phyloP scores from a whole-genome alignment of 1,140 invertebrate species.

The Fopius arisanus region DNA sequence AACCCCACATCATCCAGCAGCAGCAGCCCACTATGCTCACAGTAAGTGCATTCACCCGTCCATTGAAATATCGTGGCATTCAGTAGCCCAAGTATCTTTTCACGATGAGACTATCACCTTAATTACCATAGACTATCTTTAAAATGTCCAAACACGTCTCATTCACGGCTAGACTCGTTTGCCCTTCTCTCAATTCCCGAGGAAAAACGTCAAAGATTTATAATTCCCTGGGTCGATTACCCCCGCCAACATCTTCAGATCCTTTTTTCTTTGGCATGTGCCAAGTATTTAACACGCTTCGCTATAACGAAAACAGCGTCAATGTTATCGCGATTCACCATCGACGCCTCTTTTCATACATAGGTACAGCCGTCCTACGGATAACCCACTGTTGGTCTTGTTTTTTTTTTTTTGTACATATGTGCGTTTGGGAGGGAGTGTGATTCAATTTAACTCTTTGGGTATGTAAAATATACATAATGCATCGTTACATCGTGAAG shows the following conservation, averaged over 20 bases:
- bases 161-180: conserved; percentile 21
- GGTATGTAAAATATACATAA: not conserved
- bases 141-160: conserved; percentile 24
- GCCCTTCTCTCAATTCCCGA: not conserved
- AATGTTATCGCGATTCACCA: conserved; percentile 39
- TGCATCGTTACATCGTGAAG: not conserved
- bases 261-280: conserved; percentile 36
- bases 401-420: not conserved
- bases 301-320: conserved; percentile 39
- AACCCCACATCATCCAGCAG: conserved; percentile 58
- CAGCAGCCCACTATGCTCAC: conserved; percentile 62
- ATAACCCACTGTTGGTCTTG: not conserved
- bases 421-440: conserved; percentile 3
- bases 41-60: conserved; percentile 52
- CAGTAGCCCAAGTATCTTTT: not conserved
- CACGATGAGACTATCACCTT: too few species aligned
- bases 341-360: conserved; percentile 31
- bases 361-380: conserved; percentile 17
- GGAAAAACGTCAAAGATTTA: conserved; percentile 14
- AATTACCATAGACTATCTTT: not conserved
- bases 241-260: conserved; percentile 31
- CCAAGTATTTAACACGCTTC: conserved; percentile 42
- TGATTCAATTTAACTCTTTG: conserved; percentile 25
- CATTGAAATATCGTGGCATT: not conserved
- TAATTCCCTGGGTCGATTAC: conserved; percentile 34